These are phyloP conservation scores for Labeo calbasu DNA, from an alignment of 2,797 vertebrate genomes.

Conservation along the genomic window DNA sequence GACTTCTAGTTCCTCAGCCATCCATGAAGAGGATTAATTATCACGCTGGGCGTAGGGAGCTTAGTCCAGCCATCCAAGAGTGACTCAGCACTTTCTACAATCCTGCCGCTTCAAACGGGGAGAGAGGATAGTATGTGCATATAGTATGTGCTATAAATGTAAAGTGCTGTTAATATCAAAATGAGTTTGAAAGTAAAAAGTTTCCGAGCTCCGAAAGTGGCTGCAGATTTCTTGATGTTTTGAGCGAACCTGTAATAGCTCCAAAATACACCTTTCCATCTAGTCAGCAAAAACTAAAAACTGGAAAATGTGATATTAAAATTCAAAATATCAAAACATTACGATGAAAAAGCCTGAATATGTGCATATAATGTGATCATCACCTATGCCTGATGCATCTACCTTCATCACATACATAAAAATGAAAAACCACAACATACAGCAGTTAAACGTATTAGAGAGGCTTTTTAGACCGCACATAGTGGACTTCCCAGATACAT, in stretches of 20 bases:
- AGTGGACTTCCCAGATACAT: constrained; percentile 40
- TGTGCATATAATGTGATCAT: neutral
- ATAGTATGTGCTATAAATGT: constrained; percentile 28
- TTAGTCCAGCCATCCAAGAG: constrained; percentile 49
- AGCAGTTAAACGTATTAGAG: constrained; percentile 37
- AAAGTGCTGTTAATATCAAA: constrained; percentile 8
- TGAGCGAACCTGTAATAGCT: neutral
- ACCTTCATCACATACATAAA: neutral
- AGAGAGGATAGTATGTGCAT: constrained; percentile 18
- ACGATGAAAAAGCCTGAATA: neutral
- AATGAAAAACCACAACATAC: constrained; percentile 22
- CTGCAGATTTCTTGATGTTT: constrained; percentile 2
- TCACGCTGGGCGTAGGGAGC: constrained; percentile 68
- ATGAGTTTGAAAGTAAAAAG: neutral
- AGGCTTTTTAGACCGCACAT: constrained; percentile 45
- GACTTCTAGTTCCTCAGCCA: constrained; percentile 76
- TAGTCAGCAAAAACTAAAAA: constrained; percentile 2
- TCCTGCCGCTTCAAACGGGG: constrained; percentile 33
- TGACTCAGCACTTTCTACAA: constrained; percentile 62
- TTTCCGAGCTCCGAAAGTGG: neutral
- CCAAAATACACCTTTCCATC: neutral
- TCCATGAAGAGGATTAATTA: constrained; percentile 80
- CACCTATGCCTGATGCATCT: neutral
- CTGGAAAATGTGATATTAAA: neutral
- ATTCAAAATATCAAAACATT: neutral